These are phyloP conservation scores for Zalophus californianus DNA, from an alignment of 2,797 vertebrate genomes.

Conservation along the genomic window DNA sequence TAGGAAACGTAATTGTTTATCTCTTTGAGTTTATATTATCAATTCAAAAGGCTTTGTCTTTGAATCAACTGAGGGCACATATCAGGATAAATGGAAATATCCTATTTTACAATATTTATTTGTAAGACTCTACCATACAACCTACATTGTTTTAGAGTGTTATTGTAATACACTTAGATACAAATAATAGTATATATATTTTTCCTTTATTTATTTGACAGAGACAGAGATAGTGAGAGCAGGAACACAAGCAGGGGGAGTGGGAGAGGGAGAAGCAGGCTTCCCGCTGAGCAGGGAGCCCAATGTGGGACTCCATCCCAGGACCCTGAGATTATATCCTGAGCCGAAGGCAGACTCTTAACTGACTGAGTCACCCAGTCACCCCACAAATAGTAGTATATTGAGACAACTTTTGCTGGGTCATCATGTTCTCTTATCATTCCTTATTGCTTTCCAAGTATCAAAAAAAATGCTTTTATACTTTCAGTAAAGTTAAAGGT, in stretches of 20 bases:
- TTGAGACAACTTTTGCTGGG: not conserved
- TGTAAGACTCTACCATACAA: not conserved
- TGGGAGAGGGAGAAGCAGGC: too few relatives aligned
- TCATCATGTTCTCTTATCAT: not conserved
- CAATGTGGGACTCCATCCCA: too few relatives aligned
- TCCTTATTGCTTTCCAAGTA: not conserved
- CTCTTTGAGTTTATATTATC: conserved; percentile 1
- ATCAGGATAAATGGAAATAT: not conserved
- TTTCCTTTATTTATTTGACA: too few relatives aligned
- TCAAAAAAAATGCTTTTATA: not conserved
- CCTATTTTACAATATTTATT: not conserved
- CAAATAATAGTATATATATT: not conserved
- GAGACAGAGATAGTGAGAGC: too few relatives aligned
- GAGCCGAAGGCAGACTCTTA: too few relatives aligned
- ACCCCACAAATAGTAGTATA: not conserved
- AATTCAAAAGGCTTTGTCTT: not conserved
- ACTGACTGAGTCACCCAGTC: too few relatives aligned
- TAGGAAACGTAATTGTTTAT: conserved; percentile 24
- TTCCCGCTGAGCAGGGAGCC: too few relatives aligned
- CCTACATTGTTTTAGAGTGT: not conserved
- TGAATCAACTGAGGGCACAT: not conserved
- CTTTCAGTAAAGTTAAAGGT: not conserved
- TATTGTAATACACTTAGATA: not conserved
- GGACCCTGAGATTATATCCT: too few relatives aligned
- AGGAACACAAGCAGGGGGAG: too few relatives aligned